Conservation (phyloP, 1,140 invertebrate genomes). For the Chrysopa pallens region DNA sequence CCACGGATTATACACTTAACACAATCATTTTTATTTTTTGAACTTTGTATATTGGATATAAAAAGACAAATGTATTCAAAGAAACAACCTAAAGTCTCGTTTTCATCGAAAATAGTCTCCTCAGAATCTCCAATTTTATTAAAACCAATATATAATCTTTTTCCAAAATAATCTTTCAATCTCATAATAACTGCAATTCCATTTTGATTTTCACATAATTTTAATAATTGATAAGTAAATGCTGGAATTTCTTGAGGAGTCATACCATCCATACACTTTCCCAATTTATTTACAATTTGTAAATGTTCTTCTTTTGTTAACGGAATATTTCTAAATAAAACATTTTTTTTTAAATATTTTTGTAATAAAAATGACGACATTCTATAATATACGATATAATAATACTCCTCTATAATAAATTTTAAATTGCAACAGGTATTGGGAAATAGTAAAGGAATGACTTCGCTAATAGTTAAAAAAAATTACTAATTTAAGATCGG, state of each 20-base stretch:
- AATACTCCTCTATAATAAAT: no score
- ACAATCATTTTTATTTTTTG: no score
- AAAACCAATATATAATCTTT: slow-evolving; percentile 21
- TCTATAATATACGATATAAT: no score
- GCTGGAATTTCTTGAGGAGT: slow-evolving; percentile 25
- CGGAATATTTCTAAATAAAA: slow-evolving; percentile 11
- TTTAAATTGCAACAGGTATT: no score
- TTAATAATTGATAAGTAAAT: slow-evolving; percentile 24
- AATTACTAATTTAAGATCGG: no score
- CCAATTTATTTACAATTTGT: slow-evolving; percentile 23
- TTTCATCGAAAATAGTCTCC: slow-evolving; percentile 2
- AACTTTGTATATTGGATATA: no score
- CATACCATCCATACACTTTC: slow-evolving; percentile 20
- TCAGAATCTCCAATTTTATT: slow-evolving; percentile 4
- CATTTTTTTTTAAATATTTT: background rate
- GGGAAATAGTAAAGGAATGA: no score
- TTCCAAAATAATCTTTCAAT: slow-evolving; percentile 25
- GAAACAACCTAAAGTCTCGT: no score
- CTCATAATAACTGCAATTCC: slow-evolving; percentile 18
- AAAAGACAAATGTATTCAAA: no score
- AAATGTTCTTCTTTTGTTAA: slow-evolving; percentile 20
- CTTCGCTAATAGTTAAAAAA: no score
- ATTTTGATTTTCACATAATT: slow-evolving; percentile 20
- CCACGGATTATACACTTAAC: no score
- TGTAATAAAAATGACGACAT: no score